phyloP scores from a whole-genome alignment of 2,113 vertebrate genomes.

The Hyla sarda region DNA sequence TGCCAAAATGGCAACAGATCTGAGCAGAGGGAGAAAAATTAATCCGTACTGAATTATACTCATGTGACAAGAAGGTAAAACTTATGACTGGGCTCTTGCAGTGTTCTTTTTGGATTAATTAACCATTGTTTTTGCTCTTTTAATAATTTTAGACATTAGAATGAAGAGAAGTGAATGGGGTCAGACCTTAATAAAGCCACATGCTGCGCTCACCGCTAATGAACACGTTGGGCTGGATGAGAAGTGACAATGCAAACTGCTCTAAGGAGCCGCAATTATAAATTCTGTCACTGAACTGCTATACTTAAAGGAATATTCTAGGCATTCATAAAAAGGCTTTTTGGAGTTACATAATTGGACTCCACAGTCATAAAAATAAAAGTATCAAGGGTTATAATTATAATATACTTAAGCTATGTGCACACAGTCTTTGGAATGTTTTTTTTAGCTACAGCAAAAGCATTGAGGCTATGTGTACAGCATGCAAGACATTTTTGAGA shows the following conservation, averaged over 20 bases:
- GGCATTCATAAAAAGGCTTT: too few species aligned
- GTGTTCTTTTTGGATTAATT: constrained; percentile 1
- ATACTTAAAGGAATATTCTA: too few species aligned
- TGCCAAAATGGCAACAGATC: not conserved
- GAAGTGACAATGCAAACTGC: not conserved
- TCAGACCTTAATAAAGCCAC: not conserved
- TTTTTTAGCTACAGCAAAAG: too few species aligned
- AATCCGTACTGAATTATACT: not conserved
- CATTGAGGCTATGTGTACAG: too few species aligned
- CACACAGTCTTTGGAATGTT: too few species aligned
- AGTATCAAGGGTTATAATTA: too few species aligned
- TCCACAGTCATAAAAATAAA: too few species aligned
- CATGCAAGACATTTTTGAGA: too few species aligned
- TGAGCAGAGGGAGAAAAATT: not conserved
- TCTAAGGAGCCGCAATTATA: not conserved
- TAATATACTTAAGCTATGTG: too few species aligned
- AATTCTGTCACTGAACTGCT: not conserved
- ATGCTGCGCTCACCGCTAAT: not conserved
- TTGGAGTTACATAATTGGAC: too few species aligned
- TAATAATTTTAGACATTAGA: not conserved
- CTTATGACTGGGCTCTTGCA: not conserved
- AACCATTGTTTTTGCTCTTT: not conserved
- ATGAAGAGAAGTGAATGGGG: not conserved
- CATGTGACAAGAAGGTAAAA: not conserved
- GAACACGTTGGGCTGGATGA: not conserved